Conservation (phyloP, 2,797 vertebrate genomes). For the Bradypus variegatus region DNA sequence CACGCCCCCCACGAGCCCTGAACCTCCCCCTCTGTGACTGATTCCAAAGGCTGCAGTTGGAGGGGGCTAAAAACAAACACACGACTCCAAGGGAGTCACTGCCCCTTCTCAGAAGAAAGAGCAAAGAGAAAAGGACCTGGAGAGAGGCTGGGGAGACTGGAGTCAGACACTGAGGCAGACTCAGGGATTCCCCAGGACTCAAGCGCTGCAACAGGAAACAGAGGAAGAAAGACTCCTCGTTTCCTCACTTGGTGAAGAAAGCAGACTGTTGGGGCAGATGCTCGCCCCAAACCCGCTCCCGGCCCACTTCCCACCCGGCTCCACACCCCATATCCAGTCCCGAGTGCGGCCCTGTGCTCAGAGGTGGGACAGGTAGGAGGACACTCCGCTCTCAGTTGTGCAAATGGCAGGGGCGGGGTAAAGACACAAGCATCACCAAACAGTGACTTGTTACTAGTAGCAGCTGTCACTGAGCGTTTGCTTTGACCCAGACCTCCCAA, state of each 20-base stretch:
- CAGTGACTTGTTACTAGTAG: no score
- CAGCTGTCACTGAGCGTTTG: neutral
- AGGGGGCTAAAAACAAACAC: neutral
- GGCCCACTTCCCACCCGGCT: no score
- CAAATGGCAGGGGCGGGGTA: no score
- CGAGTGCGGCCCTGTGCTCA: no score
- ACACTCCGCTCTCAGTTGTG: neutral
- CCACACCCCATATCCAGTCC: no score
- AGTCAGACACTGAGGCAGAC: neutral
- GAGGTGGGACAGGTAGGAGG: neutral
- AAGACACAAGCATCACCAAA: no score
- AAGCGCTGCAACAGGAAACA: neutral
- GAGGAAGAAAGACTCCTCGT: no score
- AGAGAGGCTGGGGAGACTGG: neutral
- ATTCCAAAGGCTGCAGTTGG: no score
- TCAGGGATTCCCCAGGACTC: neutral
- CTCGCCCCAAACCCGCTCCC: no score
- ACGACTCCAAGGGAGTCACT: neutral
- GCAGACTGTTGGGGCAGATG: neutral
- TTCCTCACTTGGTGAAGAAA: neutral
- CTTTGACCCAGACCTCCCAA: neutral
- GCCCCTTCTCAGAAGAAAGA: neutral
- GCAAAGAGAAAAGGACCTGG: neutral
- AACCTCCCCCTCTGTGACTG: no score
- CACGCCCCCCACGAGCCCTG: no score